These are phyloP conservation scores for Odontothrips loti DNA, from an alignment of 2,888 invertebrate genomes.

Conservation along the genomic window DNA sequence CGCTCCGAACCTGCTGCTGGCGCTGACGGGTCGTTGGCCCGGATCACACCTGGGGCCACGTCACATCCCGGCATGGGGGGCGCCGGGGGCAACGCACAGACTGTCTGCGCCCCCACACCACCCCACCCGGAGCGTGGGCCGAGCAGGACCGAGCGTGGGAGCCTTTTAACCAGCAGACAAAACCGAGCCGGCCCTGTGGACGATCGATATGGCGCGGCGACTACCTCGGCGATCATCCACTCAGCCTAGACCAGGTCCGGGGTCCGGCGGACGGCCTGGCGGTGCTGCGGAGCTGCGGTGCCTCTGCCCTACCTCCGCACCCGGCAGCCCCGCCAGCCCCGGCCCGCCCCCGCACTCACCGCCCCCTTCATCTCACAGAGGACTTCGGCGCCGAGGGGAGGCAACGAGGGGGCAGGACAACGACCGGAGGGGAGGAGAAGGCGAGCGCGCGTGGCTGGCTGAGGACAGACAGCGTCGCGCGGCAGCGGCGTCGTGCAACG, in stretches of 20 bases:
- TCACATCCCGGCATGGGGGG: too few species aligned
- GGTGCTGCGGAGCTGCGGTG: too few species aligned
- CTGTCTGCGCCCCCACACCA: not conserved
- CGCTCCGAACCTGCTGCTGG: too few species aligned
- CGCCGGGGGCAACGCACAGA: not conserved
- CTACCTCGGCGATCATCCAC: too few species aligned
- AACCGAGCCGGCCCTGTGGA: too few species aligned
- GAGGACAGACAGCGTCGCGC: not conserved
- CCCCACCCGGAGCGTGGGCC: not conserved
- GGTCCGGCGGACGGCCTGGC: not conserved
- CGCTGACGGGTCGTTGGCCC: too few species aligned
- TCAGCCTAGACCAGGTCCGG: not conserved
- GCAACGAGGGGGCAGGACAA: not conserved
- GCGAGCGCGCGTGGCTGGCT: not conserved
- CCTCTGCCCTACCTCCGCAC: not conserved
- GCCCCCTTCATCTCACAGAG: too few species aligned
- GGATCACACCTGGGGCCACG: too few species aligned
- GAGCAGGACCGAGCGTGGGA: too few species aligned
- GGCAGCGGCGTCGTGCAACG: not conserved
- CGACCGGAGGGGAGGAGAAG: not conserved
- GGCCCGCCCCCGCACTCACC: not conserved
- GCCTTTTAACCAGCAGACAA: too few species aligned
- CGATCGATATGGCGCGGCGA: too few species aligned
- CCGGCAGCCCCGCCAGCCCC: not conserved
- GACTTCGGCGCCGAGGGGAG: not conserved